Conservation (phyloP, 2,113 vertebrate genomes). For the Megaceryle torquata region DNA sequence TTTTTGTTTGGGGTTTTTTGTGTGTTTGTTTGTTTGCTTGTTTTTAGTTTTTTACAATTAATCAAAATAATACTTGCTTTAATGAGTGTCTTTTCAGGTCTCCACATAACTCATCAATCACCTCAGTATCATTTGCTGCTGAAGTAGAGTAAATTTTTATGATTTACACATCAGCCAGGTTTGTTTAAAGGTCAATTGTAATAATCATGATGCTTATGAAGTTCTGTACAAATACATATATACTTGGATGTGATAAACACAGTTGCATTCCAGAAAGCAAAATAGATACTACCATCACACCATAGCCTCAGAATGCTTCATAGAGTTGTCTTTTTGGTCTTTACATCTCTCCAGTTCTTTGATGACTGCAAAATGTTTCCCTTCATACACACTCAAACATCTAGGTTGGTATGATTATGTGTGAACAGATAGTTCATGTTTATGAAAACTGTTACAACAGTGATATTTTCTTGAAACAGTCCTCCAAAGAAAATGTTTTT, state of each 20-base stretch:
- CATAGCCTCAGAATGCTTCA: neutral
- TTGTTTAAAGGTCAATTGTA: neutral
- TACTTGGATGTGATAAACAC: neutral
- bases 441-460: neutral
- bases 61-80: neutral
- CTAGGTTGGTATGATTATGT: neutral
- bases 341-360: neutral
- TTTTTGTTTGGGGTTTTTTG: neutral
- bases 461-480: neutral
- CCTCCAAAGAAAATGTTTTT: neutral
- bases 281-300: neutral
- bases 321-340: neutral
- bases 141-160: neutral
- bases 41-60: neutral
- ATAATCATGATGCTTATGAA: neutral
- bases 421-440: neutral
- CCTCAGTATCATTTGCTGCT: neutral
- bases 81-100: neutral
- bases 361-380: neutral
- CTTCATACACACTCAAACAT: neutral
- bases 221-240: neutral
- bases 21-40: too few species aligned
- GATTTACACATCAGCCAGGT: neutral
- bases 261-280: neutral
- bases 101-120: neutral